phyloP scores from a whole-genome alignment of 2,888 invertebrate genomes.

The Aleiodes alternator region DNA sequence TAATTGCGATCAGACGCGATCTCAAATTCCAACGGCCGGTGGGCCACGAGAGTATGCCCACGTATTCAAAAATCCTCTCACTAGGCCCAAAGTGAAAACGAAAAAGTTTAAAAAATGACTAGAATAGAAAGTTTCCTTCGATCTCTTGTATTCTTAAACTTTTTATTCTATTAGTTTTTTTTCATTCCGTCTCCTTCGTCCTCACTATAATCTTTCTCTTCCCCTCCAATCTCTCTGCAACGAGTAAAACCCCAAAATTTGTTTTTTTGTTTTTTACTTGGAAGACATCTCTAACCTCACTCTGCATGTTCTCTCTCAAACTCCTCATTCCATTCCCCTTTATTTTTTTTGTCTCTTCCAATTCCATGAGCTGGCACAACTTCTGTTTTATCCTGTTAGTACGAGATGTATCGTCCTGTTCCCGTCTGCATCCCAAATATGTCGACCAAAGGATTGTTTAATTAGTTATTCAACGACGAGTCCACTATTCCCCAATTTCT shows the following conservation, averaged over 20 bases:
- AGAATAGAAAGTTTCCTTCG: slow-evolving; percentile 34
- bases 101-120: slow-evolving; percentile 32
- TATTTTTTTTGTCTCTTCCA: slow-evolving; percentile 1
- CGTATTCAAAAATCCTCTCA: slow-evolving; percentile 51
- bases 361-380: slow-evolving; percentile 58
- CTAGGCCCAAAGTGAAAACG: slow-evolving; percentile 8
- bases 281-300: background rate
- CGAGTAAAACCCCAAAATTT: background rate
- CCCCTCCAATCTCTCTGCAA: background rate
- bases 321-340: slow-evolving; percentile 1
- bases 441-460: slow-evolving; percentile 72
- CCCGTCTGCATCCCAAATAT: slow-evolving; percentile 66
- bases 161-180: slow-evolving; percentile 28
- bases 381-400: slow-evolving; percentile 74
- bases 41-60: slow-evolving; percentile 62
- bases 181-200: slow-evolving; percentile 20
- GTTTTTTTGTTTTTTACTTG: background rate
- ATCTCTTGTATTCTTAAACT: slow-evolving; percentile 6
- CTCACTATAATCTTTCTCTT: slow-evolving; percentile 32
- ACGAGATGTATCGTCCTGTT: slow-evolving; percentile 75
- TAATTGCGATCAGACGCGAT: slow-evolving; percentile 76
- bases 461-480: slow-evolving; percentile 67
- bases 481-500: slow-evolving; percentile 47
- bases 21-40: slow-evolving; percentile 74
- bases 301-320: too few species aligned